Percentiles rank a stretch among this genome's conserved stretches.
Evolutionary conservation across 2,888 invertebrate genomes (phyloP).

Genomic region (Pristionchus exspectatus): DNA sequence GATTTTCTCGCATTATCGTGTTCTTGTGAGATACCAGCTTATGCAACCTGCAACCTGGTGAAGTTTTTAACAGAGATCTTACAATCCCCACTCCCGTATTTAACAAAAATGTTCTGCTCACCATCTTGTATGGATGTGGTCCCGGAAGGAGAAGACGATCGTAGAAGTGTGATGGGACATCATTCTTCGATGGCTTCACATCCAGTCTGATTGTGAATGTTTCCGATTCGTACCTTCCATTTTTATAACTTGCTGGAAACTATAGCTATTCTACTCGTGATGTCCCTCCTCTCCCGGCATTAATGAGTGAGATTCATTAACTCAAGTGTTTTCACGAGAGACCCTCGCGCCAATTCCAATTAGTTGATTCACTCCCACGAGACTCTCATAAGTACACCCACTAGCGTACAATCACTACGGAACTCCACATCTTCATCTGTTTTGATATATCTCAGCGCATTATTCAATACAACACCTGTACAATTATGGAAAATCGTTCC

Average conservation of each 20-base stretch:
- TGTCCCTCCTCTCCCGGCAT: background rate
- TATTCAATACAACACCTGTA: background rate
- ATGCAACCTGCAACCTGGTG: no score
- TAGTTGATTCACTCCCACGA: conserved; percentile 13
- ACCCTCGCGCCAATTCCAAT: background rate
- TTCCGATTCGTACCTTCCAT: no score
- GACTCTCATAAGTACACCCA: background rate
- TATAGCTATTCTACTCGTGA: background rate
- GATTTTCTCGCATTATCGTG: background rate
- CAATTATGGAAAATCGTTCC: background rate
- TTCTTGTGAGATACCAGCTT: background rate
- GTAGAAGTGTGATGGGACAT: conserved; percentile 1
- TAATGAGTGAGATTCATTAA: background rate
- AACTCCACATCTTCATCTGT: background rate
- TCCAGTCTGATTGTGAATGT: background rate
- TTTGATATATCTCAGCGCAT: background rate
- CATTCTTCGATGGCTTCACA: background rate
- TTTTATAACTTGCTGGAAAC: no score
- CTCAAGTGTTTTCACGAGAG: background rate
- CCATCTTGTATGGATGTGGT: conserved; percentile 14
- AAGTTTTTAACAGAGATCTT: no score
- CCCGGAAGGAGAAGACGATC: conserved; percentile 1
- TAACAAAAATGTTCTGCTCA: background rate
- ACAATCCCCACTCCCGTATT: background rate
- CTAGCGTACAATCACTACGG: background rate